phyloP scores from a whole-genome alignment of 2,888 invertebrate species.

The Trachelus iudaicus region DNA sequence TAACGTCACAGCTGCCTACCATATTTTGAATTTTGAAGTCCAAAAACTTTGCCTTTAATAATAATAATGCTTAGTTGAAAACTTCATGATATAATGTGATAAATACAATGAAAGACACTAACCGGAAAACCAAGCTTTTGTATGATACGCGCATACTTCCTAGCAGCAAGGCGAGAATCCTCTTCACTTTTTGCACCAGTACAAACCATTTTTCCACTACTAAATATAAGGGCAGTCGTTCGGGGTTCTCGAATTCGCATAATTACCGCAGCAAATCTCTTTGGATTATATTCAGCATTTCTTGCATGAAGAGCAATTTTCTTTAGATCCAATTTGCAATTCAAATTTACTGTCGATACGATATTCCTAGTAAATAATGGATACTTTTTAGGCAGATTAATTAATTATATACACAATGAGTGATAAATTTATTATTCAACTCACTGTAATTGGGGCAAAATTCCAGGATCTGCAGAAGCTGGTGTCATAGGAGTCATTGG shows the following conservation, averaged over 20 bases:
- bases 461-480: constrained; percentile 91
- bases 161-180: constrained; percentile 80
- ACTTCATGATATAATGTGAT: neutral
- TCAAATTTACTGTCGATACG: constrained; percentile 96
- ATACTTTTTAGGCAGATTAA: neutral
- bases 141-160: constrained; percentile 85
- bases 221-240: constrained; percentile 88
- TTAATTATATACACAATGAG: neutral
- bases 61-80: neutral
- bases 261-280: constrained; percentile 98
- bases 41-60: constrained; percentile 75
- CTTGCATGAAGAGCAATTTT: constrained; percentile 97
- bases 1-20: constrained; percentile 89
- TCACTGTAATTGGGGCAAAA: constrained; percentile 92
- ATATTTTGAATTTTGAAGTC: constrained; percentile 89
- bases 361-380: constrained; percentile 81
- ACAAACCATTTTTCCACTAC: constrained; percentile 89
- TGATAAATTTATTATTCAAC: constrained; percentile 42
- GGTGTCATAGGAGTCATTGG: constrained; percentile 89
- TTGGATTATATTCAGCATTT: constrained; percentile 99
- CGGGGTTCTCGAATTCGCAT: constrained; percentile 89
- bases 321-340: constrained; percentile 94
- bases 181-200: constrained; percentile 89
- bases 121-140: constrained; percentile 83
- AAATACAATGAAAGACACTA: constrained; percentile 43